Evolutionary conservation across 2,888 invertebrate species (phyloP), one percentile per base, ranked within the genome.

Genomic region (Tridacna gigas): DNA sequence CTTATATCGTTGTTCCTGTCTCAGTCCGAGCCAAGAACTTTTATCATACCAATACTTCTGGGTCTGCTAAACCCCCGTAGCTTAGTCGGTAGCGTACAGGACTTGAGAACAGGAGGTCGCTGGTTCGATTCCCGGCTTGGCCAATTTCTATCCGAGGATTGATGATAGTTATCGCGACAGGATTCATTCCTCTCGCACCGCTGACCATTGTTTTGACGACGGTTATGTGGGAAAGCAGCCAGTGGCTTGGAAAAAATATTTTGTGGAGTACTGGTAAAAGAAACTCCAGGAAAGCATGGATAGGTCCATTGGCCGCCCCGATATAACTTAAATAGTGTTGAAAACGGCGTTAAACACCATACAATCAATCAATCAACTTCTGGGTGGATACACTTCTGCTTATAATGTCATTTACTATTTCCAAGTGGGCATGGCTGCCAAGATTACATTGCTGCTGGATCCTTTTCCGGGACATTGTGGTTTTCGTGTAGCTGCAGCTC

Each of bases 291-390:
- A 15, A 12, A 12, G 9, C 63, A 63, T 18, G 63, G 22, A n/a
- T n/a, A 63, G 12, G 63, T 63, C 13, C 12, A 63, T n/a, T 63
- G 12, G 22, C n/a, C n/a, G 63, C 63, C 63, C 13, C n/a, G 63
- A 63, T 63, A 22, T 63, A n/a, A 63, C n/a, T 63, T 12, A 63
- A 63, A n/a, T 18, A 12, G 9, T 63, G 63, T 63, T 63, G n/a
- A 63, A 63, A 63, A 63, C 63, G 63, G 63, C 63, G 13, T 63
- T n/a, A 63, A n/a, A 63, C 22, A 12, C 63, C 63, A 63, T 15
- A 63, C 63, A 15, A n/a, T 22, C 63, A 63, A 63, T 12, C 63
- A 63, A 63, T 63, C 51, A 51, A 51, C 15, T 15, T n/a, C n/a
- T n/a, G n/a, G n/a, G n/a, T n/a, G n/a, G n/a, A n/a, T n/a, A n/a